Base-by-base conservation (phyloP, 2,113 vertebrate genomes). In the Vanacampus margaritifer region DNA sequence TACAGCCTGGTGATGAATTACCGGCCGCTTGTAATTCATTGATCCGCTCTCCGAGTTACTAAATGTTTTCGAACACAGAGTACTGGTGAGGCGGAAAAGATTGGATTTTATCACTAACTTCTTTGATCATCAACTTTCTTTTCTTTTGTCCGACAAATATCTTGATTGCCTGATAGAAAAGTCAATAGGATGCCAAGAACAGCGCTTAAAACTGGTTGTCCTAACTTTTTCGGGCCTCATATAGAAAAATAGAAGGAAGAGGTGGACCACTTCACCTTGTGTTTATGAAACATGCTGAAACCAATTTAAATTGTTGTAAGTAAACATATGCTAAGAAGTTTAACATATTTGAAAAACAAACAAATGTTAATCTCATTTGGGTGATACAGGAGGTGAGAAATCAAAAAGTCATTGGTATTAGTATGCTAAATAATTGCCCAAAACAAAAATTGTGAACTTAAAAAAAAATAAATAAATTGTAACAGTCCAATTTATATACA, bases 21-120 rank as follows among this genome's bases (percentile, higher is more conserved):
- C 83, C 50, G 53, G 53, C 58, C 64, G 68, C 64, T 71, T 36
- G 89, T 91, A 77, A 87, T 76, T 90, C 65, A 89, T 91, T 92
- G 68, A 90, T 86, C 48, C 11, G 48, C 41, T 67, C 57, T 65
- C 48, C 37, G 56, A 35, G 45, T 73, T 63, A 58, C 35, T 63
- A 71, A 65, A 57, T 43, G 65, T 60, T 77, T n/a, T 75, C 71
- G 63, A 80, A 79, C 74, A 72, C 68, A 68, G 67, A 53, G 69
- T 39, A 0, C 57, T 7, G 1, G 56, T 71, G 64, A 68, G 32
- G 56, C 48, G 45, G 74, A 78, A 57, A 65, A 59, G 24, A 57
- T 32, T 28, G 26, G 26, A 32, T 57, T 57, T 57, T 3, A 28
- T 57, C 26, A 17, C 54, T 57, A 26, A 26, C 24, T 17, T 26